phyloP scores from a whole-genome alignment of 2,113 vertebrate genomes.

The Rhadina sibilatrix region DNA sequence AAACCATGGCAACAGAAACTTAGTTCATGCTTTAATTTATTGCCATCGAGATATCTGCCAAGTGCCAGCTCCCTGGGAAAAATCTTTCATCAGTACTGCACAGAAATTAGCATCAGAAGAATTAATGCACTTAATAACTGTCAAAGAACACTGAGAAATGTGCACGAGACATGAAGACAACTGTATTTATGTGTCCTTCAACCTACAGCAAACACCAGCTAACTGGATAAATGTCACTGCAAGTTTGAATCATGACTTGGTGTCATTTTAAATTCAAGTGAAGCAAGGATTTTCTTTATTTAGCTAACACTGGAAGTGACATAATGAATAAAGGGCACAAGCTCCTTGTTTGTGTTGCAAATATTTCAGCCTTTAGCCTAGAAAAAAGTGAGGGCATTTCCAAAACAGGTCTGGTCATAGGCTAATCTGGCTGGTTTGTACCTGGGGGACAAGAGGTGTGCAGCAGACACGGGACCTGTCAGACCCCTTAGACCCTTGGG shows the following conservation, averaged over 20 bases:
- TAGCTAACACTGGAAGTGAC: neutral
- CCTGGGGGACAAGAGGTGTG: neutral
- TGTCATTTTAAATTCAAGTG: slow-evolving; percentile 56
- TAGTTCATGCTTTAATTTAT: slow-evolving; percentile 19
- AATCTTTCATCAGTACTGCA: slow-evolving; percentile 61
- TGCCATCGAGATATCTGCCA: slow-evolving; percentile 12
- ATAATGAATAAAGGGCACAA: slow-evolving; percentile 44
- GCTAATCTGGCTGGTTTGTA: neutral
- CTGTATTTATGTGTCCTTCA: slow-evolving; percentile 61
- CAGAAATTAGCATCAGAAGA: slow-evolving; percentile 68
- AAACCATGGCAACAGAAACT: slow-evolving; percentile 61
- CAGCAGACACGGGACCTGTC: neutral
- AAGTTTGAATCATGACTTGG: slow-evolving; percentile 37
- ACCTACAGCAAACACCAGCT: slow-evolving; percentile 50
- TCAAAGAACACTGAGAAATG: slow-evolving; percentile 43
- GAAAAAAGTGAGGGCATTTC: neutral
- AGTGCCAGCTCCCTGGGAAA: slow-evolving; percentile 42
- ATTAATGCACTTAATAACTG: slow-evolving; percentile 66
- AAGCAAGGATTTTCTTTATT: slow-evolving; percentile 52
- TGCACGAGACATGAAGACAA: slow-evolving; percentile 41
- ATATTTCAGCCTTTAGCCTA: slow-evolving; percentile 10
- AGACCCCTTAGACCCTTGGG: neutral
- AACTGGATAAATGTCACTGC: slow-evolving; percentile 57
- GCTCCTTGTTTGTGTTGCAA: slow-evolving; percentile 16
- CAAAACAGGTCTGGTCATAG: neutral